These are phyloP conservation scores for Hemicordylus capensis DNA, from an alignment of 2,113 vertebrate genomes.

Conservation along the genomic window DNA sequence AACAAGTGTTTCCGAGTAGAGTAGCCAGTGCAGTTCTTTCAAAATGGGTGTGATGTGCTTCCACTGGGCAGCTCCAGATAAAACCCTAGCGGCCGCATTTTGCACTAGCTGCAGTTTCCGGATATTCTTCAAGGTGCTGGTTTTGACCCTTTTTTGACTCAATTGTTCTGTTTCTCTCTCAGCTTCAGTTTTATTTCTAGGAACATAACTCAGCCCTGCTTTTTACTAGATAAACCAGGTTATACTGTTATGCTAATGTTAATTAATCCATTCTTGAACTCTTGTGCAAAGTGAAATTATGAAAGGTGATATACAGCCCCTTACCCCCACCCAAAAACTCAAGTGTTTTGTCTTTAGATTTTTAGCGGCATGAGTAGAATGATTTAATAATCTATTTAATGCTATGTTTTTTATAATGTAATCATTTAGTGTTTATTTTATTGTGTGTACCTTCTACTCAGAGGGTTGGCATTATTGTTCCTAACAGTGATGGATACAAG, in stretches of 20 bases:
- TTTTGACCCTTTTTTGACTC: no score
- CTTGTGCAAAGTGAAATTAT: neutral
- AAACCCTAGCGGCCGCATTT: no score
- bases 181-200: slow-evolving; percentile 38
- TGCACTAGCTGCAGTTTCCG: no score
- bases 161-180: no score
- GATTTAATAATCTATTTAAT: slow-evolving; percentile 54
- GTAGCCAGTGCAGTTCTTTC: no score
- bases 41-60: no score
- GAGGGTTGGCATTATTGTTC: slow-evolving; percentile 86
- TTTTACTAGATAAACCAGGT: neutral
- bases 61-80: no score
- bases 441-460: slow-evolving; percentile 85
- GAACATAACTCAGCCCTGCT: neutral
- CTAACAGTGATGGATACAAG: slow-evolving; percentile 97
- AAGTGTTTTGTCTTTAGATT: slow-evolving; percentile 47
- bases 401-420: slow-evolving; percentile 73
- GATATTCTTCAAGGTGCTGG: no score
- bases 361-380: slow-evolving; percentile 3
- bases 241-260: neutral
- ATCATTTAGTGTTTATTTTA: slow-evolving; percentile 83
- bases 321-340: neutral
- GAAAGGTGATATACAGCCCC: neutral
- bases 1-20: no score
- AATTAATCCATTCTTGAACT: neutral